Base-by-base conservation (phyloP, 2,113 vertebrate genomes). In the Euleptes europaea region DNA sequence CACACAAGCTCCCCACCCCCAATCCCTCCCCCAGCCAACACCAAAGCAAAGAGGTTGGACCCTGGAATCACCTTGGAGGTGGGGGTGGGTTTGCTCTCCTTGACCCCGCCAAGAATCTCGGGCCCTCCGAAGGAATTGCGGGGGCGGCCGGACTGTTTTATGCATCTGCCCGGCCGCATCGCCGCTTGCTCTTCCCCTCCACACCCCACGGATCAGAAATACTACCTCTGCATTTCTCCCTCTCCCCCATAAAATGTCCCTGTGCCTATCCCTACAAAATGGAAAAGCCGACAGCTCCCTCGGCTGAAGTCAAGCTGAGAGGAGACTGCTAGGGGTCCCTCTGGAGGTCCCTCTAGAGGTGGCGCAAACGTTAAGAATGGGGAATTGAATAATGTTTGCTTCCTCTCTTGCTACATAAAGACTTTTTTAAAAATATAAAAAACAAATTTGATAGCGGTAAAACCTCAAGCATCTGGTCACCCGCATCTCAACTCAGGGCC, bases 91-190 rank as follows among this genome's bases (percentile, higher is more conserved):
- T 66, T 17, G 12, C 8, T 49, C 49, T 11, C 65, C 31, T 67
- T n/a, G 31, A n/a, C 5, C 57, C 57, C 7, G 82, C 3, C 57
- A 2, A 44, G 13, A 66, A 70, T n/a, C 26, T n/a, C 65, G 31
- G 5, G n/a, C 21, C 33, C 33, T 28, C 66, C 12, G 13, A 40
- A 31, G 57, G 66, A 14, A 14, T 28, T 33, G n/a, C 1, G n/a
- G 67, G 35, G 33, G n/a, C n/a, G 5, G n/a, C n/a, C 44, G 9
- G 78, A 23, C 19, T 60, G 5, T 60, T 60, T 60, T 21, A 23
- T 14, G 15, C n/a, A 69, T 0, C 0, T 49, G 47, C 0, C 1
- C 89, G n/a, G n/a, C n/a, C n/a, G n/a, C n/a, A n/a, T n/a, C n/a
- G n/a, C n/a, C n/a, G n/a, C 85, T 88, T 74, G 75, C 1, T 54